phyloP scores from a whole-genome alignment of 2,113 vertebrate genomes.

The Nansenia antarctica region DNA sequence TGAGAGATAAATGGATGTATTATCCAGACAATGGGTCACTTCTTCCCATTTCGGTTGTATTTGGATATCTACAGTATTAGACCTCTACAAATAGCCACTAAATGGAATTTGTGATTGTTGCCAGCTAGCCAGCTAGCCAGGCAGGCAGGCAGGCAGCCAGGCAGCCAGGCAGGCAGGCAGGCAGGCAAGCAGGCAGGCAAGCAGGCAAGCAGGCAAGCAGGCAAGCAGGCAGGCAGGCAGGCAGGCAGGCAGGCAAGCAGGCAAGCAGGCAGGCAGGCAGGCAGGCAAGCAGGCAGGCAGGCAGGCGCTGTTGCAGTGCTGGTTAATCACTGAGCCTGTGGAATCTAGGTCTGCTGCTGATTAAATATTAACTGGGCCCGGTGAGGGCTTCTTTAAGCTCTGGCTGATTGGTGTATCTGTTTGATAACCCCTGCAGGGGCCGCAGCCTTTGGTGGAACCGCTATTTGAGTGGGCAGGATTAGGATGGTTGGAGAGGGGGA shows the following conservation, averaged over 20 bases:
- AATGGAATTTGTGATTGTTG: conserved; percentile 18
- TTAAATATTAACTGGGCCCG: conserved; percentile 70
- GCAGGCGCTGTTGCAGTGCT: conserved; percentile 20
- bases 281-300: background rate
- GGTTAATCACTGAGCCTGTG: conserved; percentile 45
- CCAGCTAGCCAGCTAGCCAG: too few species aligned
- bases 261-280: background rate
- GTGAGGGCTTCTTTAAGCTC: conserved; percentile 62
- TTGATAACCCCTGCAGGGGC: conserved; percentile 64
- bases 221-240: too few species aligned
- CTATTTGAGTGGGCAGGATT: background rate
- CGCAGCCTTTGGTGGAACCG: conserved; percentile 28
- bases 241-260: too few species aligned
- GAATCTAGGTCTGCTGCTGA: conserved; percentile 71
- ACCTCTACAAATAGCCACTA: background rate
- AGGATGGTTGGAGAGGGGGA: conserved; percentile 14
- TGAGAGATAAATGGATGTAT: conserved; percentile 23
- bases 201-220: background rate
- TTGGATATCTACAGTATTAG: background rate
- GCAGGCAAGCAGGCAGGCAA: background rate
- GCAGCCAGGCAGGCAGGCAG: background rate
- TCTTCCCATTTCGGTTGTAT: background rate
- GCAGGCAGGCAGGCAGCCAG: too few species aligned
- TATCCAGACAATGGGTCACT: conserved; percentile 11
- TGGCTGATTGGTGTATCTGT: conserved; percentile 62